phyloP scores from a whole-genome alignment of 92 coral and sea anemone species.

The Phenganax stokvisi region DNA sequence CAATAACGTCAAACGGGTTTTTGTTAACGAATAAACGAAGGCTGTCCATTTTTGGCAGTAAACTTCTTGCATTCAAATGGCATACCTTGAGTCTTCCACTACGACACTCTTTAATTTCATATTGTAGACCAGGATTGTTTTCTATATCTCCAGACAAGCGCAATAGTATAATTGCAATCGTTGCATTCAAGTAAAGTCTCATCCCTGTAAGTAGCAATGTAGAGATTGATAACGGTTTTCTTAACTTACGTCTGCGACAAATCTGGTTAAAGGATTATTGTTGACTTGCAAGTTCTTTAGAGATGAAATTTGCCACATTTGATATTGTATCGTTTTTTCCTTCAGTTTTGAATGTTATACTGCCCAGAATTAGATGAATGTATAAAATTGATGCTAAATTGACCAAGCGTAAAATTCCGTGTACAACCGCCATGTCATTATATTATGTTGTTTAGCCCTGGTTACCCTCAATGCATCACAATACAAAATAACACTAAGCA shows the following conservation, averaged over 20 bases:
- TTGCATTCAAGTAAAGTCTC: neutral
- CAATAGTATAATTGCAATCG: neutral
- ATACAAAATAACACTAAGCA: too few species aligned
- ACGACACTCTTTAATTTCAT: neutral
- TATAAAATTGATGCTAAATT: neutral
- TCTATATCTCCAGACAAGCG: neutral
- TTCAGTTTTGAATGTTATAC: neutral
- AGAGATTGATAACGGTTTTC: neutral
- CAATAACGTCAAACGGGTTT: neutral
- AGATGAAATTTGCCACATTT: slow-evolving; percentile 10
- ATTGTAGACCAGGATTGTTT: neutral
- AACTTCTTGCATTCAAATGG: neutral
- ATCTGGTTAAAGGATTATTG: neutral
- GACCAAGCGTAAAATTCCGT: slow-evolving; percentile 2
- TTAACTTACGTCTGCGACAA: neutral
- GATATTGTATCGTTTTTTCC: neutral
- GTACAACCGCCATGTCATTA: slow-evolving; percentile 2
- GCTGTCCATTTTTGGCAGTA: neutral
- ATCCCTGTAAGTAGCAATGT: neutral
- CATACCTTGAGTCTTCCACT: neutral
- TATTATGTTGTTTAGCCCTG: too few species aligned
- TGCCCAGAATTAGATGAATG: slow-evolving; percentile 1
- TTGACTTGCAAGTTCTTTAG: slow-evolving; percentile 14
- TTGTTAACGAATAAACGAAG: neutral
- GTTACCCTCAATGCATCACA: too few species aligned